phyloP scores from a whole-genome alignment of 2,797 vertebrate genomes.

The Hemitrygon akajei region DNA sequence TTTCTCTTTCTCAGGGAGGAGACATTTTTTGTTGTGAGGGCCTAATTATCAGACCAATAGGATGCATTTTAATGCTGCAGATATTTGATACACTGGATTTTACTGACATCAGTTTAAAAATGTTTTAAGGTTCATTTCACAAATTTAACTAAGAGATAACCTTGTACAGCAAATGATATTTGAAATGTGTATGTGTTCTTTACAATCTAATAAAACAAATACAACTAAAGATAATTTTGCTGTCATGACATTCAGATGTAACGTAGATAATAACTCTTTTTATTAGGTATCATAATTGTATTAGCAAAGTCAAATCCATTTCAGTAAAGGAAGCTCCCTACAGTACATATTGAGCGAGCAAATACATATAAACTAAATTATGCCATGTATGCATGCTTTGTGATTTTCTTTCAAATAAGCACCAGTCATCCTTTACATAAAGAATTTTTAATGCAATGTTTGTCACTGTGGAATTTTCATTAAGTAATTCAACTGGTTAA shows the following conservation, averaged over 20 bases:
- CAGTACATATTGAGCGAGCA: too few species aligned
- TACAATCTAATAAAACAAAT: background rate
- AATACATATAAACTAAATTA: background rate
- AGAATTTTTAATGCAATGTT: background rate
- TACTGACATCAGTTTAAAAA: background rate
- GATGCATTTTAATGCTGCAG: background rate
- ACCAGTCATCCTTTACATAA: background rate
- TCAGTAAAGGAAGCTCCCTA: too few species aligned
- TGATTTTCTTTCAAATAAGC: background rate
- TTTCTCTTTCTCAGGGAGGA: background rate
- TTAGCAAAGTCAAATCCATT: background rate
- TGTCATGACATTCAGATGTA: background rate
- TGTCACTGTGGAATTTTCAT: background rate
- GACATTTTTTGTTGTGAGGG: background rate
- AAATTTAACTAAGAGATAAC: background rate
- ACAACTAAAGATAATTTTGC: background rate
- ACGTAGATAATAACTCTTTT: background rate
- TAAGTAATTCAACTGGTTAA: background rate
- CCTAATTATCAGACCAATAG: background rate
- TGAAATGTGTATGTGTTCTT: background rate
- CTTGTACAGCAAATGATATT: background rate
- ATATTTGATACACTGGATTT: background rate
- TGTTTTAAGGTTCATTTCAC: too few species aligned
- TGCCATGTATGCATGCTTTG: background rate
- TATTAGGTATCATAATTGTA: background rate